Evolutionary conservation across 2,888 invertebrate species (phyloP).

Genomic region (Drosophila helvetica): DNA sequence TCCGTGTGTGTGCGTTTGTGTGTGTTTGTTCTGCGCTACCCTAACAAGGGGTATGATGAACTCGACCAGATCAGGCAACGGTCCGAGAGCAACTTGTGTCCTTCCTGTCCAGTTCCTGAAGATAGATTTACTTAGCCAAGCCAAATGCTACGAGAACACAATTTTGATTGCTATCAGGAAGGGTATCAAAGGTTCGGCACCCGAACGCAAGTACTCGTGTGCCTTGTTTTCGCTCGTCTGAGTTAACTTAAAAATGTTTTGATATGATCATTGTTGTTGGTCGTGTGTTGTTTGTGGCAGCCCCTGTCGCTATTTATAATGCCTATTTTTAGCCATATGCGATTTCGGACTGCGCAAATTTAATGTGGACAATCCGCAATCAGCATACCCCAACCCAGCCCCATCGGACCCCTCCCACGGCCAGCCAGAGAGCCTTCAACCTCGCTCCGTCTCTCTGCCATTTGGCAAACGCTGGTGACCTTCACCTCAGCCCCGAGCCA

Average conservation of each 20-base stretch:
- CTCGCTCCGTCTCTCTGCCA: neutral
- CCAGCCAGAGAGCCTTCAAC: neutral
- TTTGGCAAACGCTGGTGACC: conserved; percentile 18
- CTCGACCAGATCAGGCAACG: neutral
- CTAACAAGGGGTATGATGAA: neutral
- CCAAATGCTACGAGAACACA: too few species aligned
- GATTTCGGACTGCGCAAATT: conserved; percentile 57
- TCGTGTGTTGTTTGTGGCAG: conserved; percentile 8
- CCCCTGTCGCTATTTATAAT: conserved; percentile 56
- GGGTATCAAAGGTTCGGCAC: neutral
- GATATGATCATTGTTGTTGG: conserved; percentile 6
- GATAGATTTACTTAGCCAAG: too few species aligned
- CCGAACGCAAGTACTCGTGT: neutral
- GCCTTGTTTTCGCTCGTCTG: conserved; percentile 29
- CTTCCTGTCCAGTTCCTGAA: too few species aligned
- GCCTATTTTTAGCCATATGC: conserved; percentile 50
- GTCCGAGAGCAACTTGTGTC: too few species aligned
- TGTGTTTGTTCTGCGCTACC: conserved; percentile 2
- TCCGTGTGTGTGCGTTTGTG: conserved; percentile 42
- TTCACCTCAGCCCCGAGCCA: conserved; percentile 40
- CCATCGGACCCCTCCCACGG: neutral
- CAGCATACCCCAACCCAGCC: neutral
- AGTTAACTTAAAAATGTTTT: conserved; percentile 6
- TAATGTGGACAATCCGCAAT: conserved; percentile 3
- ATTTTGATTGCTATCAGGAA: neutral